Base-by-base conservation (phyloP, 2,888 invertebrate species). In the Drosophila neutralis region DNA sequence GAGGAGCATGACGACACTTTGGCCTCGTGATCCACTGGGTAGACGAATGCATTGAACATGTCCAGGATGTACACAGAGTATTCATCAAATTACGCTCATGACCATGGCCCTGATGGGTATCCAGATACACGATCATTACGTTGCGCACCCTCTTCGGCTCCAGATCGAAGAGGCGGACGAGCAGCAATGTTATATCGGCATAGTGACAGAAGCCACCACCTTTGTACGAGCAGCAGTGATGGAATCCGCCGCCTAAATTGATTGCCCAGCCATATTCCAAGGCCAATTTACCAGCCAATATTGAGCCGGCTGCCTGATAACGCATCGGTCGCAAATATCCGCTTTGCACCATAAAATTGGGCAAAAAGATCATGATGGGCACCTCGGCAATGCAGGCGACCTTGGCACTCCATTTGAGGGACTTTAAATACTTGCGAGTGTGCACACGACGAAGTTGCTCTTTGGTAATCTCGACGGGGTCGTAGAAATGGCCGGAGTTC, bases 21-120 rank as follows among this genome's bases (percentile, higher is more conserved):
- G 3, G 97, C 98, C 66, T 92, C 92, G 59, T 94, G 94, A 92
- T 98, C 98, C 70, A 94, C 94, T 0, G 98, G 98, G 91, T 97
- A 98, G 77, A 98, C 97, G 62, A 94, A 92, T 52, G 94, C 94
- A 93, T 98, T 98, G 92, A 97, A 98, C 92, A 97, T 95, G 91
- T 98, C 98, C 94, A 98, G 94, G 76, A 98, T 98, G 90, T 96
- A 98, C 18, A 98, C 96, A 80, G 95, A 94, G 96, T 95, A 56
- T 94, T 94, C 66, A 95, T 94, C 91, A 98, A 98, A 92, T 98
- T 98, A 18, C 95, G 94, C 89, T 96, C 96, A 92, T 98, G 96
- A 0, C 98, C 98, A 92, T 98, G 98, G 0, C 98, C 98, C 95
- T 98, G 98, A 93, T 98, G 98, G 4, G 98, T 98, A 93, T 98